Evolutionary conservation across 2,797 vertebrate genomes (phyloP).

Genomic region (Onychomys leucogaster): DNA sequence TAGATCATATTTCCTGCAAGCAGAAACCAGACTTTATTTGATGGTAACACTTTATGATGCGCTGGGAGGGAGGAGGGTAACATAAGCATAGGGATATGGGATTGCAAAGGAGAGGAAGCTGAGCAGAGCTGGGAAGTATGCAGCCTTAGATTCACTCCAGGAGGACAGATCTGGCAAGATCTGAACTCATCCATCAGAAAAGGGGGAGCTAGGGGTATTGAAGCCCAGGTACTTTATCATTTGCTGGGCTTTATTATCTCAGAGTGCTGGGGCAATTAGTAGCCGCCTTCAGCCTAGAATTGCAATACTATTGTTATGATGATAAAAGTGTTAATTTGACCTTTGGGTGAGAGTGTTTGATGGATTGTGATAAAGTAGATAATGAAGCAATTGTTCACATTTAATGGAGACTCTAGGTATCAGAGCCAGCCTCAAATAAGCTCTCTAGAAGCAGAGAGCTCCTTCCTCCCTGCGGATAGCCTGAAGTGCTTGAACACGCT

Average conservation of each 20-base stretch:
- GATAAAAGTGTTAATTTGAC: constrained; percentile 62
- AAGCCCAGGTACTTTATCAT: not conserved
- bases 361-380: constrained; percentile 62
- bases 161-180: not conserved
- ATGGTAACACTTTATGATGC: not conserved
- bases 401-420: not conserved
- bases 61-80: not conserved
- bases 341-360: constrained; percentile 49
- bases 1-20: not conserved
- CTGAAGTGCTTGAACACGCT: accelerated
- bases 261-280: constrained; percentile 30
- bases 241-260: constrained; percentile 35
- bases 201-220: not conserved
- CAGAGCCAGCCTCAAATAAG: not conserved
- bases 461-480: not conserved
- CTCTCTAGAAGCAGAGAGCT: not conserved
- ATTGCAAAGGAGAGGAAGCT: not conserved
- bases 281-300: not conserved
- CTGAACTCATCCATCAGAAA: not conserved
- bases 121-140: not conserved
- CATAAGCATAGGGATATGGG: not conserved
- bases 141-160: not conserved
- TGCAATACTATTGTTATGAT: constrained; percentile 47
- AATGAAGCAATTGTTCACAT: constrained; percentile 24
- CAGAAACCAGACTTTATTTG: not conserved